These are phyloP conservation scores for Drosophila robusta DNA, from an alignment of 2,888 invertebrate genomes.

Conservation along the genomic window DNA sequence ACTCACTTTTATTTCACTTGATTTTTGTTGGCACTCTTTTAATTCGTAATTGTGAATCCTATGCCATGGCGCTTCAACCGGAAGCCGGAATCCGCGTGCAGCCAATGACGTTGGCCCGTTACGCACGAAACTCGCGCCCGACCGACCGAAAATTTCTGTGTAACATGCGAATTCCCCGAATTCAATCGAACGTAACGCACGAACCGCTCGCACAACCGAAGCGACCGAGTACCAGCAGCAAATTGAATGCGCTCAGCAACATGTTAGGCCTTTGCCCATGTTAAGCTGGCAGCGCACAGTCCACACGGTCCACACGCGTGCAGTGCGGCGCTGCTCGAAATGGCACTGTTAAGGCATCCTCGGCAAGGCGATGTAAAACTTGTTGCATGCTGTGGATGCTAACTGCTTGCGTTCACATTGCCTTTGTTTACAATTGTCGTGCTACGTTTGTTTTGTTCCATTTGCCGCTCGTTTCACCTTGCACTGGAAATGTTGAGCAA, in stretches of 20 bases:
- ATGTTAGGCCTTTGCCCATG: constrained; percentile 27
- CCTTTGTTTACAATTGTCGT: constrained; percentile 60
- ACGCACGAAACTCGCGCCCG: constrained; percentile 53
- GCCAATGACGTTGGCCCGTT: constrained; percentile 48
- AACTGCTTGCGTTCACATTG: constrained; percentile 6
- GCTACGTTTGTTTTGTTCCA: constrained; percentile 64
- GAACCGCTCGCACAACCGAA: constrained; percentile 79
- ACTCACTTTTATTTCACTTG: constrained; percentile 28
- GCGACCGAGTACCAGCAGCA: constrained; percentile 60
- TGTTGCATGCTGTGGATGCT: constrained; percentile 70
- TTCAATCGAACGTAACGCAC: constrained; percentile 48
- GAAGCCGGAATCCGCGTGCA: constrained; percentile 37
- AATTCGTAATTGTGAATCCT: constrained; percentile 25
- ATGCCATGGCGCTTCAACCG: constrained; percentile 53
- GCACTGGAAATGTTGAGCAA: constrained; percentile 32
- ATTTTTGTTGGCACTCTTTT: constrained; percentile 26
- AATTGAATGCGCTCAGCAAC: constrained; percentile 43
- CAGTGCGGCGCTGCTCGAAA: constrained; percentile 10
- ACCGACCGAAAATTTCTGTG: constrained; percentile 39
- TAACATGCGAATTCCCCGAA: constrained; percentile 44
- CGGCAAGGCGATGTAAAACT: constrained; percentile 47
- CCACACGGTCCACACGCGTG: constrained; percentile 22
- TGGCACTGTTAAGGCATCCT: constrained; percentile 32
- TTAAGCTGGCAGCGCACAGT: constrained; percentile 37
- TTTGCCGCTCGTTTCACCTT: constrained; percentile 29